Base-by-base conservation (phyloP, 2,113 vertebrate genomes). In the Columba janthina region DNA sequence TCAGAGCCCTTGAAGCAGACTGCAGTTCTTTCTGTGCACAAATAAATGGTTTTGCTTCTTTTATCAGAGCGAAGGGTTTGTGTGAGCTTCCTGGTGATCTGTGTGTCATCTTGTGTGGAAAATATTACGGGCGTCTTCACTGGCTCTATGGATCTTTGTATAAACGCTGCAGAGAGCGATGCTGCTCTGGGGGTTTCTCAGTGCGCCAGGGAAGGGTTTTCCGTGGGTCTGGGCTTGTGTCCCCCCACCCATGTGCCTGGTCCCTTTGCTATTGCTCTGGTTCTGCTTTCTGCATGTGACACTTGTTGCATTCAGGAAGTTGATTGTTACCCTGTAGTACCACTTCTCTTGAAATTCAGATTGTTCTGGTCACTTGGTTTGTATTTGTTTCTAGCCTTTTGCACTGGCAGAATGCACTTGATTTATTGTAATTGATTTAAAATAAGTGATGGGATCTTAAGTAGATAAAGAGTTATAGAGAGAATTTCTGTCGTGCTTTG, bases 381-480 rank as follows among this genome's bases (percentile, higher is more conserved):
- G 32, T 57, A 11, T 79, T 85, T 85, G 56, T 51, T 81, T 60
- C 38, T 34, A n/a, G 62, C 53, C 53, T 87, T 78, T 34, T 67
- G 61, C 73, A 10, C 57, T 61, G 85, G 53, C 81, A 78, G 66
- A 65, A 61, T 60, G 77, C 29, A 64, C 57, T 15, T 65, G 73
- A 26, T 40, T 84, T 87, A 14, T 32, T 69, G 71, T 70, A 77
- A 91, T 88, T 44, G 65, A 65, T 81, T 86, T 88, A 61, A 81
- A 88, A 6, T 64, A 76, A 81, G 28, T 85, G 81, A 8, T 74
- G 90, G 32, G 67, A 61, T 76, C 51, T 83, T 57, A 69, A 85
- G 71, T 61, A 67, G 76, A 38, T 85, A 13, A 75, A 57, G 53
- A 77, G 75, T 89, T 89, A 31, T 34, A 4, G 34, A 17, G 66